Evolutionary conservation across 2,888 invertebrate species (phyloP).

Genomic region (Torymus tubicola): DNA sequence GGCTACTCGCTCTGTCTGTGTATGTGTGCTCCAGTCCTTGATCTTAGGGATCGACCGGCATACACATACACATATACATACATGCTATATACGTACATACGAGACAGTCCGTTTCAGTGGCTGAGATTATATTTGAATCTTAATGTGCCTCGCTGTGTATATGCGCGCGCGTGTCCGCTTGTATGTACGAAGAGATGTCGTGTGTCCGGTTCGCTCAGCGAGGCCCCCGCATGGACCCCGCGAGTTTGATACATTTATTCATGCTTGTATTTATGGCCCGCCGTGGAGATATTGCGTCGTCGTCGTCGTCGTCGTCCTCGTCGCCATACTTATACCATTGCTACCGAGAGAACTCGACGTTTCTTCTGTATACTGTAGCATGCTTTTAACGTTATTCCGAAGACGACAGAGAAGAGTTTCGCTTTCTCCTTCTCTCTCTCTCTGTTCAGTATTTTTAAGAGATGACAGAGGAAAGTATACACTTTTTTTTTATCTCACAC

Average conservation of each 20-base stretch:
- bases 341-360: constrained; percentile 14
- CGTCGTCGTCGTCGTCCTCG: constrained; percentile 12
- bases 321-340: too few species aligned
- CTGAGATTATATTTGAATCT: constrained; percentile 70
- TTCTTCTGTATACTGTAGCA: not conserved
- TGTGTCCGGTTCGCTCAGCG: constrained; percentile 3
- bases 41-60: not conserved
- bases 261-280: constrained; percentile 68
- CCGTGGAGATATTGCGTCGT: constrained; percentile 3
- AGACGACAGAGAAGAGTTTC: not conserved
- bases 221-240: constrained; percentile 18
- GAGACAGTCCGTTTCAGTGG: constrained; percentile 4
- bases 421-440: not conserved
- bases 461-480: not conserved
- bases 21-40: too few species aligned
- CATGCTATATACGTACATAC: too few species aligned
- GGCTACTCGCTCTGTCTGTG: not conserved
- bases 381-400: constrained; percentile 19
- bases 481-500: too few species aligned
- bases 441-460: constrained; percentile 9
- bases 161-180: constrained; percentile 1
- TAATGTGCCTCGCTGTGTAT: constrained; percentile 59
- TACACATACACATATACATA: not conserved
- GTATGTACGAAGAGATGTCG: not conserved
- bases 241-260: constrained; percentile 70